These are phyloP conservation scores for Hymenochirus boettgeri DNA, from an alignment of 2,113 vertebrate species.

Conservation along the genomic window DNA sequence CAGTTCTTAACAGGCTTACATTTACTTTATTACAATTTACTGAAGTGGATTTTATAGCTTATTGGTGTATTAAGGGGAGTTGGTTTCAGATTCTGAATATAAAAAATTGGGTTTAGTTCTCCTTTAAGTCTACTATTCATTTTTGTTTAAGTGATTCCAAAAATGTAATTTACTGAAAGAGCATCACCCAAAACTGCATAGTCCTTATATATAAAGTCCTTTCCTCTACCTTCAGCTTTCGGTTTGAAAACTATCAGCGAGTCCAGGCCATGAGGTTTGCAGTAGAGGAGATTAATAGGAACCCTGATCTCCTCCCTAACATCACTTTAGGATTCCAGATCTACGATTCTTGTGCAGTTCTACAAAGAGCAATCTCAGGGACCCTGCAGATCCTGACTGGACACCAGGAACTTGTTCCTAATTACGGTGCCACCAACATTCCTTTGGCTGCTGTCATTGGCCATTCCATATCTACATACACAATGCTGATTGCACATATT, in stretches of 20 bases:
- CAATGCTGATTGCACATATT: slow-evolving; percentile 37
- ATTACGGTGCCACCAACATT: slow-evolving; percentile 9
- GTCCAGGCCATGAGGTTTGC: slow-evolving; percentile 33
- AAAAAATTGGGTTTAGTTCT: no score
- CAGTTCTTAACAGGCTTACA: no score
- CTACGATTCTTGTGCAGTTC: slow-evolving; percentile 33
- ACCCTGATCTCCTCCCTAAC: slow-evolving; percentile 31
- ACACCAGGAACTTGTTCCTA: slow-evolving; percentile 17
- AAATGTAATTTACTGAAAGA: no score
- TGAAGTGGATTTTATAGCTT: no score
- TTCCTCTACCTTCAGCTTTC: neutral
- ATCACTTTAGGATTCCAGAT: slow-evolving; percentile 38
- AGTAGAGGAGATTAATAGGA: slow-evolving; percentile 35
- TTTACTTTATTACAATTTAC: no score
- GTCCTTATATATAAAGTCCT: no score
- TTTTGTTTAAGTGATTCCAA: no score
- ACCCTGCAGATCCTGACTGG: slow-evolving; percentile 33
- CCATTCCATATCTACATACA: slow-evolving; percentile 30
- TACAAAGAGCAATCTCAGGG: slow-evolving; percentile 20
- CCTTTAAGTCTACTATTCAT: no score
- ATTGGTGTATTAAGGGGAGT: no score
- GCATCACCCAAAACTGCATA: no score
- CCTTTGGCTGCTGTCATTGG: slow-evolving; percentile 38
- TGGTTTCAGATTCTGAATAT: no score
- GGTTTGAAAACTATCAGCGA: slow-evolving; percentile 29